Percentiles rank a stretch among this genome's conserved stretches.
Conservation (phyloP, 2,113 vertebrate species). For the Cochlearius cochlearius region DNA sequence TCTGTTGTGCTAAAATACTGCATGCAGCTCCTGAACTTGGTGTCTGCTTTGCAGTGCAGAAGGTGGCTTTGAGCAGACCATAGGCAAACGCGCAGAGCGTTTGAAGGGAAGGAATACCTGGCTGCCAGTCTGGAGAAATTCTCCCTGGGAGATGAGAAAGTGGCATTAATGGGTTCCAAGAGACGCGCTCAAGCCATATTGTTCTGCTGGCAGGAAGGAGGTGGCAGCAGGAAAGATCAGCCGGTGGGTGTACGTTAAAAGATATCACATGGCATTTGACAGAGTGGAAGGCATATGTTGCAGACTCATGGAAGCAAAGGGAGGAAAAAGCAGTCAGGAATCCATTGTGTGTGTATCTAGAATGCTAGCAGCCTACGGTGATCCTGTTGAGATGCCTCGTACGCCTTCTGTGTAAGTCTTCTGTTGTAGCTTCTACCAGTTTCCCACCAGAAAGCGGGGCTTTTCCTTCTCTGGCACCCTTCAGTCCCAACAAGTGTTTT, state of each 20-base stretch:
- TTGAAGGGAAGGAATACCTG: neutral
- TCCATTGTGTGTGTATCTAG: neutral
- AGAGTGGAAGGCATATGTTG: conserved; percentile 15
- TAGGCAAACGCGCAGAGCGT: neutral
- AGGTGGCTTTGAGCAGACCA: neutral
- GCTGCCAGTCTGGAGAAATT: neutral
- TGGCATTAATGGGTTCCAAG: neutral
- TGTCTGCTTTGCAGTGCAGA: neutral
- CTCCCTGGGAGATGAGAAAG: neutral
- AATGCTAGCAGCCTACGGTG: neutral
- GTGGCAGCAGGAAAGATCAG: neutral
- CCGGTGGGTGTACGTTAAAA: neutral
- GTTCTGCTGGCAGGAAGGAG: conserved; percentile 26
- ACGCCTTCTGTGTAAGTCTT: neutral
- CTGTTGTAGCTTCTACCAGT: neutral
- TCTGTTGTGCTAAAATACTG: accelerated
- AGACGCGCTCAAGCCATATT: neutral
- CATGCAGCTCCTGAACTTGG: neutral
- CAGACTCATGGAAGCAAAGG: neutral
- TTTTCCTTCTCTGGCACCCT: neutral
- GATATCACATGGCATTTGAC: neutral
- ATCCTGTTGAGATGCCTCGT: neutral
- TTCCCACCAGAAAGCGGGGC: neutral
- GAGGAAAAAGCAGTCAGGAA: neutral
- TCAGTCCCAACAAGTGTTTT: neutral